Evolutionary conservation across 35 echinoderm and acorn worm genomes (phyloP).

Genomic region (Strongylocentrotus purpuratus): DNA sequence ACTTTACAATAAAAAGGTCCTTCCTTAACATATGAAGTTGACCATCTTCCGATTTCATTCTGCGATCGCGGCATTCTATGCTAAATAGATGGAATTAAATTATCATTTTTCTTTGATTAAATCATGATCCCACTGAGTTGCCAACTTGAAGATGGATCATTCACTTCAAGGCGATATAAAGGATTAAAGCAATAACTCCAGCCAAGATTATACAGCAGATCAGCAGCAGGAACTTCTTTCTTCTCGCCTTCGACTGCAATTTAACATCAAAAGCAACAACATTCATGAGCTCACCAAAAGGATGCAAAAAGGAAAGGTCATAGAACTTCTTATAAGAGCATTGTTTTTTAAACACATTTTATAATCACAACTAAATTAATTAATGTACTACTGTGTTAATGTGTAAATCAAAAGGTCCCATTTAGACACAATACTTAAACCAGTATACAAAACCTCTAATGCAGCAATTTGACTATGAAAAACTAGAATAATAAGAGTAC

Average conservation of each 20-base stretch:
- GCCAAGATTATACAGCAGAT: constrained; percentile 40
- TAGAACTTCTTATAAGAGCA: neutral
- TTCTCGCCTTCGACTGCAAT: constrained; percentile 42
- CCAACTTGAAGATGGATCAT: neutral
- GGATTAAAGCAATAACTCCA: constrained; percentile 24
- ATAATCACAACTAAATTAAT: too few species aligned
- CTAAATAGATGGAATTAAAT: neutral
- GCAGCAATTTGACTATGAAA: too few species aligned
- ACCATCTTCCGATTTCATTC: neutral
- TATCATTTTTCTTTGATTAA: neutral
- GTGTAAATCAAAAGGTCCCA: too few species aligned
- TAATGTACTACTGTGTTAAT: too few species aligned
- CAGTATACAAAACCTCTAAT: too few species aligned
- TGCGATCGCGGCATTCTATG: neutral
- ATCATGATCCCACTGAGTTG: neutral
- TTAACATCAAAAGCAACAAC: neutral
- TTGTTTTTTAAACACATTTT: too few species aligned
- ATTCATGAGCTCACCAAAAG: neutral
- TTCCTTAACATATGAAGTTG: neutral
- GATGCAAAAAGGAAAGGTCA: neutral
- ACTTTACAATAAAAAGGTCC: neutral
- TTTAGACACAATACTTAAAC: too few species aligned
- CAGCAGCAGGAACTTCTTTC: constrained; percentile 50
- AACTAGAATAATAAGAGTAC: too few species aligned
- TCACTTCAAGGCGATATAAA: constrained; percentile 35